phyloP scores from a whole-genome alignment of 2,113 vertebrate genomes.

The Prochilodus magdalenae region DNA sequence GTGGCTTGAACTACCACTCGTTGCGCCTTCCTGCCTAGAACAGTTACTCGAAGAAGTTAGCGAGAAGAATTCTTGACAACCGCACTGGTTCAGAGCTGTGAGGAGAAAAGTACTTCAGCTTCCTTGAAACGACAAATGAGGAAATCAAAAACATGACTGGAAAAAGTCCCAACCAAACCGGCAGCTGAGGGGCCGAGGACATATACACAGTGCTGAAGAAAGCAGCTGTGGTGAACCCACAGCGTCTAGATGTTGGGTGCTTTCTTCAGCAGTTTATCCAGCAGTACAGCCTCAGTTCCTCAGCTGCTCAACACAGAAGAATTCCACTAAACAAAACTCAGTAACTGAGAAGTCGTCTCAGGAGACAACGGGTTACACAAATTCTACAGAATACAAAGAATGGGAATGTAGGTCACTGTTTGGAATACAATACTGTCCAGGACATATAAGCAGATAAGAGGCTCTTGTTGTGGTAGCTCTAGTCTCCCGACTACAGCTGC shows the following conservation, averaged over 20 bases:
- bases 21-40: no score
- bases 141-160: not conserved
- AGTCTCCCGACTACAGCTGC: no score
- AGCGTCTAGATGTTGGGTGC: no score
- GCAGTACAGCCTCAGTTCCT: no score
- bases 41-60: not conserved
- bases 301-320: not conserved
- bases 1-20: not conserved
- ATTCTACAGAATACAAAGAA: not conserved
- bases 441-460: no score
- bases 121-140: not conserved
- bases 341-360: conserved; percentile 1
- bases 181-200: not conserved
- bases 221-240: not conserved
- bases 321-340: not conserved
- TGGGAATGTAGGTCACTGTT: not conserved
- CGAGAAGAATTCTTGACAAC: not conserved
- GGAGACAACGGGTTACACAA: not conserved
- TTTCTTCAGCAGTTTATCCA: no score
- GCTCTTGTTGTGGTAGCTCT: no score
- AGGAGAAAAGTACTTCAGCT: not conserved
- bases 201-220: conserved; percentile 15
- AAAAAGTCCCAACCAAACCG: not conserved
- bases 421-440: not conserved
- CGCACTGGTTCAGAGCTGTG: not conserved